Evolutionary conservation across 2,797 vertebrate species (phyloP), one percentile per base, ranked within the genome.

Genomic region (Coccyzus lansbergi): DNA sequence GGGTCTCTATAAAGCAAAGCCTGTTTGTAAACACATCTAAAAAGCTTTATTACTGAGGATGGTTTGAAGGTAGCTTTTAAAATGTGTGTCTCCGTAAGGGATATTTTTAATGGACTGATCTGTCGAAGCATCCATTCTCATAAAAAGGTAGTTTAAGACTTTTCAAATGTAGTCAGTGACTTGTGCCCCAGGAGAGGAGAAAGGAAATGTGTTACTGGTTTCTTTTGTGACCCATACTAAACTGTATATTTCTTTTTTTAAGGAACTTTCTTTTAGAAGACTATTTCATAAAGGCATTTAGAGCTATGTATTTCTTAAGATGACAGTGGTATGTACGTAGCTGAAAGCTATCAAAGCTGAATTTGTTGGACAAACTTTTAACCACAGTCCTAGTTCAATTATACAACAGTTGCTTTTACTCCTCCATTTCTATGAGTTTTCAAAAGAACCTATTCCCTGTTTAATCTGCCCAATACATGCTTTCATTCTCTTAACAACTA

Each of bases 371-470:
- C 33, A 48, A 48, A 31, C 55, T 85, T 74, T 71, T 72, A 78
- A 78, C 46, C 25, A 9, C 1, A 0, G 26, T 58, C n/a, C 44
- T 59, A 44, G 17, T 44, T 86, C 26, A 81, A 72, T 38, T 52
- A 48, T 38, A 68, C 36, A 68, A 28, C 17, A 83, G 49, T 34
- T 59, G 14, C 24, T 44, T 20, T 42, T 55, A 1, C 3, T 33
- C 7, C 22, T 79, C 31, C 9, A 24, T n/a, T 69, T 60, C 33
- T 74, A 78, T 71, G 38, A 65, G 18, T 69, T 91, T 93, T 89
- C n/a, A 62, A 36, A 83, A 53, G 7, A 67, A 46, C 89, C 74
- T 85, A 58, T 94, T 94, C 93, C 31, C 29, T 88, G 42, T 83
- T 71, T 71, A 80, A 36, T 83, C 75, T 84, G 64, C 19, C 29